These are phyloP conservation scores for Electrona antarctica DNA, from an alignment of 2,113 vertebrate genomes.

Conservation along the genomic window DNA sequence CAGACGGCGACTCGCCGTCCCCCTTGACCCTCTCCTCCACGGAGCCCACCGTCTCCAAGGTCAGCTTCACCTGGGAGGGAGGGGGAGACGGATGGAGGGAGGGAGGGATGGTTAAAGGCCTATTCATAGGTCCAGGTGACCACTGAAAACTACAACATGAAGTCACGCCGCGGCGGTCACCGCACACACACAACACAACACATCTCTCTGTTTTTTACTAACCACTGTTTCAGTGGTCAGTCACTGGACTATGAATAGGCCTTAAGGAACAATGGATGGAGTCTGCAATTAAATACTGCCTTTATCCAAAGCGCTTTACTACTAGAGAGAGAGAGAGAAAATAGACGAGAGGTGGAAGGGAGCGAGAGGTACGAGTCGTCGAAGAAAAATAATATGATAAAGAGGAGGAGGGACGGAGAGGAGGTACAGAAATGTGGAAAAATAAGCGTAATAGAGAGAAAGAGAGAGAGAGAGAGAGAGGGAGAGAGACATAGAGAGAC, in stretches of 20 bases:
- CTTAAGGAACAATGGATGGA: no score
- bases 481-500: neutral
- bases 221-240: no score
- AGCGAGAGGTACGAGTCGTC: neutral
- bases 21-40: conserved; percentile 51
- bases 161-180: no score
- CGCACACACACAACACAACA: no score
- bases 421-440: neutral
- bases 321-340: neutral
- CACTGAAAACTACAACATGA: no score
- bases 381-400: neutral
- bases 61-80: conserved; percentile 87
- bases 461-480: neutral
- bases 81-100: neutral
- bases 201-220: no score
- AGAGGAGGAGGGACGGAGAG: neutral
- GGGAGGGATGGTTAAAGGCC: neutral
- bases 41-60: conserved; percentile 83
- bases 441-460: neutral
- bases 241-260: no score
- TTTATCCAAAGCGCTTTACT: no score
- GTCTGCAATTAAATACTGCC: no score
- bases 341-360: neutral
- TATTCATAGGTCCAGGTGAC: no score
- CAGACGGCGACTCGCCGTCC: neutral